A percentile compares a stretch with the other conserved stretches of the same genome.
Conservation (phyloP, 1,140 invertebrate genomes). For the Drosophila paulistorum region DNA sequence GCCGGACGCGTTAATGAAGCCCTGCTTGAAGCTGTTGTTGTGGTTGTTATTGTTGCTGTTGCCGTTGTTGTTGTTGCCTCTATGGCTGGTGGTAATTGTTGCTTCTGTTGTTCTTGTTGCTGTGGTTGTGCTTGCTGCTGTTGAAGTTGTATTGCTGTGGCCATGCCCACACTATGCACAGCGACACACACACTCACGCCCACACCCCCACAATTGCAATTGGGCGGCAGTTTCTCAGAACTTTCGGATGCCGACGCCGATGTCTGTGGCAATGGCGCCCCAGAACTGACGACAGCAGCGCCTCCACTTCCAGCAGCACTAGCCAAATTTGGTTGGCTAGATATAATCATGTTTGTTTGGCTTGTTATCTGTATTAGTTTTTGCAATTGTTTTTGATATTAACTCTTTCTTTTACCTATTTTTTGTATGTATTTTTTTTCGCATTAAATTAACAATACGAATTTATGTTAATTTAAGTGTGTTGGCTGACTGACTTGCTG, state of each 20-base stretch:
- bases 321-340: constrained; percentile 67
- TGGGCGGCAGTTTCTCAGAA: constrained; percentile 40
- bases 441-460: constrained; percentile 63
- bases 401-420: neutral
- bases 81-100: neutral
- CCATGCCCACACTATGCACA: constrained; percentile 15
- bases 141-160: constrained; percentile 47
- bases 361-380: constrained; percentile 5
- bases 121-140: constrained; percentile 16
- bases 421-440: constrained; percentile 29
- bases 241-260: constrained; percentile 45
- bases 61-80: constrained; percentile 19
- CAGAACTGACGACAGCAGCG: neutral
- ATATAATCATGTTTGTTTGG: constrained; percentile 59
- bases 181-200: constrained; percentile 6
- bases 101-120: constrained; percentile 16
- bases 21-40: constrained; percentile 39
- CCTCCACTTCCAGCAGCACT: constrained; percentile 23
- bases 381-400: neutral
- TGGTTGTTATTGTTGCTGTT: constrained; percentile 18
- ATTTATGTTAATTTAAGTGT: constrained; percentile 71
- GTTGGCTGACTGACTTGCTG: constrained; percentile 3
- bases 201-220: constrained; percentile 50
- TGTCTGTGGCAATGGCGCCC: neutral
- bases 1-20: constrained; percentile 78